A percentile compares a stretch with the other conserved stretches of the same genome.
Evolutionary conservation across 2,888 invertebrate species (phyloP).

Genomic region (Lordiphosa fenestrarum): DNA sequence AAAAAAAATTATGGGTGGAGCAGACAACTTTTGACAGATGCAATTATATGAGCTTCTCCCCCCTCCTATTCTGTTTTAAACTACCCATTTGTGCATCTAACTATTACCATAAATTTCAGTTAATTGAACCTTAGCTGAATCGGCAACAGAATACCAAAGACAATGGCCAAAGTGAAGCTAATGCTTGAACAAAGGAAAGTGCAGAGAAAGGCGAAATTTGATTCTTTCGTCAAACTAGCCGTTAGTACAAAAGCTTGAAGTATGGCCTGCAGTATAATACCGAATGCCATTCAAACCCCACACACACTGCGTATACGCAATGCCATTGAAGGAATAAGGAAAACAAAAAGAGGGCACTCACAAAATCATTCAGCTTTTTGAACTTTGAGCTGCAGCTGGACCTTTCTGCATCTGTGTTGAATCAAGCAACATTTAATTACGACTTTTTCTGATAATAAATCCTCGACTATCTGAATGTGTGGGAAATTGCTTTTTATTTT

Average conservation of each 20-base stretch:
- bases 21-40: too few relatives aligned
- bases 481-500: neutral
- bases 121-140: too few relatives aligned
- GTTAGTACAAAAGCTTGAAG: conserved; percentile 30
- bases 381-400: conserved; percentile 17
- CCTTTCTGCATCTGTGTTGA: neutral
- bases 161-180: too few relatives aligned
- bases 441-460: conserved; percentile 21
- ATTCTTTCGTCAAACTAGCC: conserved; percentile 12
- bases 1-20: neutral
- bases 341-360: neutral
- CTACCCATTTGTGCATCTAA: too few relatives aligned
- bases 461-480: neutral
- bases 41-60: too few relatives aligned
- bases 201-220: neutral
- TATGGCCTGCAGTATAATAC: neutral
- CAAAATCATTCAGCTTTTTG: conserved; percentile 19
- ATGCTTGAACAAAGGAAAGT: neutral
- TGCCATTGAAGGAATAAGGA: neutral
- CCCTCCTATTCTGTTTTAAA: too few relatives aligned
- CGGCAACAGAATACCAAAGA: too few relatives aligned
- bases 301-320: conserved; percentile 28
- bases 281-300: neutral
- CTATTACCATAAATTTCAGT: too few relatives aligned
- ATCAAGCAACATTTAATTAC: conserved; percentile 27